Conservation (phyloP, 37 sponge, comb jelly and placozoan genomes). For the Hormiphora californensis region DNA sequence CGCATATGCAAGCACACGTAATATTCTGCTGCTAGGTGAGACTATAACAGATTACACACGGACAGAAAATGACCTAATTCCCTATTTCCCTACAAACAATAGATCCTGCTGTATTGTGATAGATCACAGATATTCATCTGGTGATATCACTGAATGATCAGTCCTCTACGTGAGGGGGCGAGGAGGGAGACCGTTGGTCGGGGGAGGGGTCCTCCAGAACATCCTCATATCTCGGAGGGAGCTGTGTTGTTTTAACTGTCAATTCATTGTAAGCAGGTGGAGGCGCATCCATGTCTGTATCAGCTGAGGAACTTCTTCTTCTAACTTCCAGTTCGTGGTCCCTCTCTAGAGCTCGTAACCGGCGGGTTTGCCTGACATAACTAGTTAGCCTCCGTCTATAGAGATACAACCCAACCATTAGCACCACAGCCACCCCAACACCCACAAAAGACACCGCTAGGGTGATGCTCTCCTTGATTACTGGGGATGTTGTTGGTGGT, state of each 20-base stretch:
- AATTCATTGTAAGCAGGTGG: neutral
- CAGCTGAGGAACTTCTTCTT: neutral
- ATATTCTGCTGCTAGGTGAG: too few relatives aligned
- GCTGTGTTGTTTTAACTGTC: too few relatives aligned
- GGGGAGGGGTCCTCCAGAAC: too few relatives aligned
- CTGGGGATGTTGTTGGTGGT: neutral
- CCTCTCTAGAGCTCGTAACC: too few relatives aligned
- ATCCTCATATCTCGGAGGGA: constrained; percentile 33
- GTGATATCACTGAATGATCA: too few relatives aligned
- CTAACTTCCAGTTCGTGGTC: constrained; percentile 3
- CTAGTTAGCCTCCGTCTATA: constrained; percentile 17
- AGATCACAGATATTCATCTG: too few relatives aligned
- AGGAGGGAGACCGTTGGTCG: too few relatives aligned
- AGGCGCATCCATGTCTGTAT: neutral
- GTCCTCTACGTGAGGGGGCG: constrained; percentile 18
- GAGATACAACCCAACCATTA: neutral
- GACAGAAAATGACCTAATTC: too few relatives aligned
- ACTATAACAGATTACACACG: too few relatives aligned
- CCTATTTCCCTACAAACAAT: too few relatives aligned
- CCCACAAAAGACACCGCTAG: neutral
- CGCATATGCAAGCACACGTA: too few relatives aligned
- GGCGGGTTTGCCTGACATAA: constrained; percentile 8
- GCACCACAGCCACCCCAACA: neutral
- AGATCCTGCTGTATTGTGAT: too few relatives aligned
- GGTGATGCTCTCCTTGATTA: neutral